These are phyloP conservation scores for Bufotes viridis DNA, from an alignment of 2,797 vertebrate species.

Conservation along the genomic window DNA sequence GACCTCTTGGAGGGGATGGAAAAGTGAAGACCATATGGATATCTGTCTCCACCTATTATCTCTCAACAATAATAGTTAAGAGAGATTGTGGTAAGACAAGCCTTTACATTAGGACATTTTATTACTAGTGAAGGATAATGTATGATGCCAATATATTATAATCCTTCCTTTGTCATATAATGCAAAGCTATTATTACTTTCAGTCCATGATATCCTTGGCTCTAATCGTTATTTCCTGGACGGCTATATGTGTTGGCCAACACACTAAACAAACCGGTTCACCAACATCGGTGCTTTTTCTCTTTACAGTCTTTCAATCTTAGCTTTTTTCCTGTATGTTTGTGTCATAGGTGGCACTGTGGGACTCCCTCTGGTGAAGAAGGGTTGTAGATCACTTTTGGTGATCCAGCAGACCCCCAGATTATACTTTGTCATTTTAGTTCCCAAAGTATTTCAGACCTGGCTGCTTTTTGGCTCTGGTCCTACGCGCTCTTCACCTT, in stretches of 20 bases:
- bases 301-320: not conserved
- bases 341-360: not conserved
- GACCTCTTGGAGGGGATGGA: no score
- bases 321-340: not conserved
- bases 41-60: no score
- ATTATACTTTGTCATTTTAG: no score
- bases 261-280: not conserved
- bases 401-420: not conserved
- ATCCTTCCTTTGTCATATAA: not conserved
- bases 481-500: no score
- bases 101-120: no score
- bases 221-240: not conserved
- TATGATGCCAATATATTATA: not conserved
- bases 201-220: not conserved
- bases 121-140: no score
- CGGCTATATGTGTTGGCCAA: not conserved
- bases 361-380: not conserved
- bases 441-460: no score
- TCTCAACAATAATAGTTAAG: no score
- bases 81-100: no score
- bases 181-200: not conserved
- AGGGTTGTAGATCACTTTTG: not conserved
- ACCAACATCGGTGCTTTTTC: no score
- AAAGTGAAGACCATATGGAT: no score
- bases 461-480: no score